A percentile compares a stretch with the other conserved stretches of the same genome.
Conservation (phyloP, 2,888 invertebrate species). For the Tipula confusa region DNA sequence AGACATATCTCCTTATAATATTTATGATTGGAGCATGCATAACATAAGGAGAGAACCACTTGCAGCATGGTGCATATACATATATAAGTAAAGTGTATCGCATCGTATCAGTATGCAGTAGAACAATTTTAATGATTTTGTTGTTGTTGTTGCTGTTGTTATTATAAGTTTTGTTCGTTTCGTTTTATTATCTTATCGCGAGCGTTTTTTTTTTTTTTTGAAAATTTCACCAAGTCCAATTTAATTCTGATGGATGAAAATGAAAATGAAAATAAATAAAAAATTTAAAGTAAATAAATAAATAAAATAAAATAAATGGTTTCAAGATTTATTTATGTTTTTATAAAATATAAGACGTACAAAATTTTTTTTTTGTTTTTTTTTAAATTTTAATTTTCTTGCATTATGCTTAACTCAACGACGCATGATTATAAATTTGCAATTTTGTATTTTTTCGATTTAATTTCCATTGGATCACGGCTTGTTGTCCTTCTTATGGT, state of each 20-base stretch:
- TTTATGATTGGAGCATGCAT: not conserved
- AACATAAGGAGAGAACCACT: conserved; percentile 3
- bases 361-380: not conserved
- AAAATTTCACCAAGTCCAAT: not conserved
- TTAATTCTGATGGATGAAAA: not conserved
- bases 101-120: not conserved
- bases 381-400: not conserved
- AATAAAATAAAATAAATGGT: not conserved
- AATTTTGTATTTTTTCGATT: not conserved
- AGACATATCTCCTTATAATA: conserved; percentile 20
- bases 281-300: not conserved
- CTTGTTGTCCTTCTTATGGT: not conserved
- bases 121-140: too few species aligned
- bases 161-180: not conserved
- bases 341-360: not conserved
- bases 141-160: too few species aligned
- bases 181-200: conserved; percentile 7
- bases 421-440: not conserved
- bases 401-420: not conserved
- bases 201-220: not conserved
- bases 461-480: not conserved
- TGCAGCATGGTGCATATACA: not conserved
- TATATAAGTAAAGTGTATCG: too few species aligned
- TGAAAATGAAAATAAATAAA: not conserved
- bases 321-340: not conserved